phyloP scores from a whole-genome alignment of 1,140 invertebrate genomes.

The Anastatus disparis region DNA sequence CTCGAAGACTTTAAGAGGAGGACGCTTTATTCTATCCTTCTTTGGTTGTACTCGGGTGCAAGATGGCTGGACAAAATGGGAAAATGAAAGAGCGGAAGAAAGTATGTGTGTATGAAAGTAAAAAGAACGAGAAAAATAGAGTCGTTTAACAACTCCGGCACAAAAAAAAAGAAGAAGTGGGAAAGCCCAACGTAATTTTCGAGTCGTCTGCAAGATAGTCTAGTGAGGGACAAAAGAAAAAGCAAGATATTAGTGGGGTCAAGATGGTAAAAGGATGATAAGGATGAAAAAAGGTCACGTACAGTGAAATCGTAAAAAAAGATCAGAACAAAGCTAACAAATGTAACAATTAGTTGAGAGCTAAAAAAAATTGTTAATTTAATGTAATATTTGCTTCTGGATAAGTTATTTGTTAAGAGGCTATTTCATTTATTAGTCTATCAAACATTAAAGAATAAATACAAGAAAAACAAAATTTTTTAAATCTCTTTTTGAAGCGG shows the following conservation, averaged over 20 bases:
- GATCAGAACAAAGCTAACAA: too few species aligned
- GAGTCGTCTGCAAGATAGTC: constrained; percentile 1
- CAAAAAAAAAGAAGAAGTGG: background rate
- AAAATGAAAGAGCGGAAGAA: too few species aligned
- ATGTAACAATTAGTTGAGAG: too few species aligned
- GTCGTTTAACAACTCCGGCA: background rate
- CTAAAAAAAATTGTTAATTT: too few species aligned
- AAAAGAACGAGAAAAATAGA: background rate
- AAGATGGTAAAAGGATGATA: background rate
- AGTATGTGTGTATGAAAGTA: too few species aligned
- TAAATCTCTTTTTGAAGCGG: too few species aligned
- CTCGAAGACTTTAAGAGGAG: too few species aligned
- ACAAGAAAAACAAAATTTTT: too few species aligned
- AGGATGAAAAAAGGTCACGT: background rate
- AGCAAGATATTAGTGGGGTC: background rate
- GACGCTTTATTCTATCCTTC: background rate
- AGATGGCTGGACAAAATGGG: background rate
- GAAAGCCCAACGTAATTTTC: background rate
- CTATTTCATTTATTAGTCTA: too few species aligned
- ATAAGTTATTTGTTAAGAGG: too few species aligned
- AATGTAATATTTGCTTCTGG: too few species aligned
- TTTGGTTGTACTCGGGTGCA: background rate
- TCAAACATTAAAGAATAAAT: too few species aligned
- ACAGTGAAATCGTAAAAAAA: background rate
- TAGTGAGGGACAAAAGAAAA: background rate